Evolutionary conservation across 2,888 invertebrate species (phyloP).

Genomic region (Eremobia ochroleuca): DNA sequence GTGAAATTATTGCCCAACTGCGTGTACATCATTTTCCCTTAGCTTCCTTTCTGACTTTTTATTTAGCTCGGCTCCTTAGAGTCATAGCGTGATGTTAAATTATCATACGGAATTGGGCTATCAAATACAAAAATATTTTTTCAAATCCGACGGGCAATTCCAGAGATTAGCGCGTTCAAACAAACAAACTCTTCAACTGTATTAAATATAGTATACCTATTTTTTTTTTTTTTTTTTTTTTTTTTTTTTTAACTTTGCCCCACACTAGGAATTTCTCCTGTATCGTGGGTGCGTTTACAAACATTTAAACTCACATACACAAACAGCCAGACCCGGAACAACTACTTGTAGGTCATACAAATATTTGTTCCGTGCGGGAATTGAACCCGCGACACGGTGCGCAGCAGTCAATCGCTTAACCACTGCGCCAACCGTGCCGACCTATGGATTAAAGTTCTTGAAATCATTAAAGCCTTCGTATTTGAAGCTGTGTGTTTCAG

Average conservation of each 20-base stretch:
- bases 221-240: too few species aligned
- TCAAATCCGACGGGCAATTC: neutral
- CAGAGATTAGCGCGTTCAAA: neutral
- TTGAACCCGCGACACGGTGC: too few species aligned
- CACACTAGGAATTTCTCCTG: too few species aligned
- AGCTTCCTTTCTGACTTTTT: neutral
- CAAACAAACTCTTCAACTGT: neutral
- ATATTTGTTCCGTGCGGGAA: too few species aligned
- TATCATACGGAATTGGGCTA: neutral
- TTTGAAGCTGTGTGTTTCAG: slow-evolving; percentile 3
- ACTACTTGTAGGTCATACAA: too few species aligned
- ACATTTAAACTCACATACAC: too few species aligned
- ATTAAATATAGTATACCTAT: neutral
- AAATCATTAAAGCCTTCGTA: slow-evolving; percentile 11
- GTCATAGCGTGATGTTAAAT: neutral
- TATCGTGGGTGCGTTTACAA: too few species aligned
- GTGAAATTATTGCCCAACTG: neutral
- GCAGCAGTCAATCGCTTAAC: too few species aligned
- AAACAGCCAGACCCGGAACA: too few species aligned
- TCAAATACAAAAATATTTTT: neutral
- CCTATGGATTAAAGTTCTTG: neutral
- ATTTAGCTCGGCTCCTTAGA: neutral
- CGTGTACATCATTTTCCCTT: neutral
- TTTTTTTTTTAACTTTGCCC: too few species aligned
- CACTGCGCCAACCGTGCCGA: too few species aligned